Percentiles rank a stretch among this genome's conserved stretches.
Conservation (phyloP, 2,113 vertebrate species). For the Apus apus region DNA sequence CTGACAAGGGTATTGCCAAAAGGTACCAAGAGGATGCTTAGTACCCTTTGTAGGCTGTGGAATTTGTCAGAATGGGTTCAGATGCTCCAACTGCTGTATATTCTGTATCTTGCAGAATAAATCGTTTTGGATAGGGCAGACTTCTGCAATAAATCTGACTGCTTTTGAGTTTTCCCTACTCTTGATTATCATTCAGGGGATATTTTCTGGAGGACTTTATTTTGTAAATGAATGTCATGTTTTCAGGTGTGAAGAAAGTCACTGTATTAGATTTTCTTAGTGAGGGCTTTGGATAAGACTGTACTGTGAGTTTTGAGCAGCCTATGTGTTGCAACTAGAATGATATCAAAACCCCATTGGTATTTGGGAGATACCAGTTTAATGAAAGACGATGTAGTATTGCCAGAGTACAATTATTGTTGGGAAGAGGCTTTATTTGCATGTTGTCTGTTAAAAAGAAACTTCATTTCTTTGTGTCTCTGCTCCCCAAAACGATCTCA, state of each 20-base stretch:
- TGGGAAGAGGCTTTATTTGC: neutral
- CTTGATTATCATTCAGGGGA: neutral
- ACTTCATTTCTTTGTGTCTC: neutral
- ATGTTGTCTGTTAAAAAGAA: neutral
- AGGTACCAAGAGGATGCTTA: neutral
- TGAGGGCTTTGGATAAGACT: neutral
- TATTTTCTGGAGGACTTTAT: neutral
- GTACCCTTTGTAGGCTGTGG: neutral
- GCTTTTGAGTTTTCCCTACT: neutral
- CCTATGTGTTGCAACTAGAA: neutral
- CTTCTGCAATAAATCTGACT: neutral
- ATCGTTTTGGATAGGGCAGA: neutral
- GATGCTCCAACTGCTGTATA: neutral
- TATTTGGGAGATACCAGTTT: neutral
- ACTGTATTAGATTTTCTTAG: neutral
- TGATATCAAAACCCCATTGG: neutral
- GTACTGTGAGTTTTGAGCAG: rapidly evolving
- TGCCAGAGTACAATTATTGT: neutral
- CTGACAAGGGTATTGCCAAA: neutral
- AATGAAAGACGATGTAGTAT: neutral
- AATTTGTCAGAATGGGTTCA: neutral
- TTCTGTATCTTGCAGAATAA: neutral
- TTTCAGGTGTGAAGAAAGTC: neutral
- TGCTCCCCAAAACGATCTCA: neutral
- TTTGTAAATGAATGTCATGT: neutral